Base-by-base conservation (phyloP, 2,888 invertebrate genomes). In the Temnothorax unifasciatus region DNA sequence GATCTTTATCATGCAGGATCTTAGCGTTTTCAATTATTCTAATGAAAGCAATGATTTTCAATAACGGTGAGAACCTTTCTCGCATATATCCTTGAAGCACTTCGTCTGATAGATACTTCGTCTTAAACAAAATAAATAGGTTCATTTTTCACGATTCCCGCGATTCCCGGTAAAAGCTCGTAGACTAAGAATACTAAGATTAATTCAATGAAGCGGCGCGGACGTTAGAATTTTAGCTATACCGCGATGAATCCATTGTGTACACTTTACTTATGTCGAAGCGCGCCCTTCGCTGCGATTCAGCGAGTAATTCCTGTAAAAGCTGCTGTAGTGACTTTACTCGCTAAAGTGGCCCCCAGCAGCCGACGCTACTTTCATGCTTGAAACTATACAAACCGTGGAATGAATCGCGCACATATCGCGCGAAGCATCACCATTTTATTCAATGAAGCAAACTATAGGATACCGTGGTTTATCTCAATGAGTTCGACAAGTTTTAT, bases 311-410 rank as follows among this genome's bases (percentile, higher is more conserved):
- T 81, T 77, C n/a, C 64, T 79, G 47, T 77, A 66, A 77, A 77
- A 79, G 83, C 64, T 81, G 77, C 77, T 82, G 57, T 34, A 77
- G 85, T 84, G 87, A 89, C 84, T 91, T 91, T 88, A 81, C 82
- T 66, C 82, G 81, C 85, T 87, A 81, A 91, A 89, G 87, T 76
- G 86, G 81, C 86, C 71, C 82, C 83, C 82, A 18, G 44, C 68
- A 44, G 34, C 29, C 29, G 61, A 41, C 50, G 38, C 29, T 52
- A 52, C 41, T 69, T 83, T 18, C 25, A 29, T 21, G 57, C 44
- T 69, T 38, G 18, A 47, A 63, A 34, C 15, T 54, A 44, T 54
- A 44, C 59, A 29, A 59, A 59, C 13, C 59, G 59, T 47, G 18
- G 34, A 59, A 73, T 75, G 71, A 73, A 59, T 47, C 47, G 59